Evolutionary conservation across 1,140 invertebrate species (phyloP).

Genomic region (Monochamus saltuarius): DNA sequence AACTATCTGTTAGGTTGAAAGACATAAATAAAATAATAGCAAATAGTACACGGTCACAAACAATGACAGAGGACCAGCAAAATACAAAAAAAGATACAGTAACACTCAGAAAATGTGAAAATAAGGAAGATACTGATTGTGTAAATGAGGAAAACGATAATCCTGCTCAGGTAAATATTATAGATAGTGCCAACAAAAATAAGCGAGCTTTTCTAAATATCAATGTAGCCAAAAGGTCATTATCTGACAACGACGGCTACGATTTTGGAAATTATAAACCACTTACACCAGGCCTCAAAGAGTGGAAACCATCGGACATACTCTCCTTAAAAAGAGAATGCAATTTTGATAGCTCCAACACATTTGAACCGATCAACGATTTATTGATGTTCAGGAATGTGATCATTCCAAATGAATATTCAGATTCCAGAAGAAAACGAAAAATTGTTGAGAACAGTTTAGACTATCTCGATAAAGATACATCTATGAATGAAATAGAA

Average conservation of each 20-base stretch:
- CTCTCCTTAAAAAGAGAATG: slow-evolving; percentile 18
- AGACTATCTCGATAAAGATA: slow-evolving; percentile 29
- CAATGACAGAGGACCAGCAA: no score
- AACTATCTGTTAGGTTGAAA: no score
- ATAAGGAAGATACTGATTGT: no score
- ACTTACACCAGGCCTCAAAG: slow-evolving; percentile 16
- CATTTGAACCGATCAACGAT: slow-evolving; percentile 7
- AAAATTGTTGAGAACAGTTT: slow-evolving; percentile 7
- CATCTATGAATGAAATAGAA: slow-evolving; percentile 2
- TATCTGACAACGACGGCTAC: slow-evolving; percentile 7
- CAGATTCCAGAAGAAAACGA: slow-evolving; percentile 3
- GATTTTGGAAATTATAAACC: slow-evolving; percentile 28
- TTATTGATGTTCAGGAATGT: background rate
- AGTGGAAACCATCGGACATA: slow-evolving; percentile 33
- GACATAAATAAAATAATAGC: no score
- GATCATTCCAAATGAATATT: slow-evolving; percentile 4
- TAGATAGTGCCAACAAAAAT: no score
- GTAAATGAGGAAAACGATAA: no score
- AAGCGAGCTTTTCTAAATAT: background rate
- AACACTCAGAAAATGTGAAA: no score
- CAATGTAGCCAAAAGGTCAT: slow-evolving; percentile 9
- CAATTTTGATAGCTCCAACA: background rate
- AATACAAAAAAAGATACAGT: no score
- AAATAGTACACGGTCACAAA: no score
- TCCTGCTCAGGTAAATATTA: no score